A percentile compares a stretch with the other conserved stretches of the same genome.
phyloP scores from a whole-genome alignment of 2,888 invertebrate species.

The Hypercompe scribonia region DNA sequence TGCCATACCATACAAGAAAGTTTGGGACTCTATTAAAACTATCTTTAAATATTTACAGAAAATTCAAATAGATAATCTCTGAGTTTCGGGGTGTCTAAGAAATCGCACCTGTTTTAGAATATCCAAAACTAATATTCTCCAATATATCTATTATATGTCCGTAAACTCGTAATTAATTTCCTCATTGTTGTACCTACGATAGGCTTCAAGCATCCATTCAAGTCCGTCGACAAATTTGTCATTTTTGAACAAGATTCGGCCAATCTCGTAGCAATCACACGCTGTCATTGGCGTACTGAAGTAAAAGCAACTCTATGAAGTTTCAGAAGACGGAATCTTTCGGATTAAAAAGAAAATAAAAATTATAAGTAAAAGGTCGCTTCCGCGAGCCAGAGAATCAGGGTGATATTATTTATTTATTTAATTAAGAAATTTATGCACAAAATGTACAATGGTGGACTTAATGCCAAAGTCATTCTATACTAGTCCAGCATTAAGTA shows the following conservation, averaged over 20 bases:
- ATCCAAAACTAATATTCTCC: slow-evolving; percentile 79
- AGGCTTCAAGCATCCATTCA: slow-evolving; percentile 98
- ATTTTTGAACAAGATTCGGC: slow-evolving; percentile 96
- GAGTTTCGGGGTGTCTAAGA: no score
- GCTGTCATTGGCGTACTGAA: slow-evolving; percentile 90
- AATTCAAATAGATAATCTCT: no score
- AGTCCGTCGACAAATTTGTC: slow-evolving; percentile 97
- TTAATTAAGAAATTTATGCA: no score
- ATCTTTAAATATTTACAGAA: not conserved
- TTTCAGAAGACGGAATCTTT: no score
- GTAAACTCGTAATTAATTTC: slow-evolving; percentile 86
- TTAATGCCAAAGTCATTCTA: no score
- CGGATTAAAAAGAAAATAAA: not conserved
- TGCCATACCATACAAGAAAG: no score
- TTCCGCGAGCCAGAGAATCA: no score
- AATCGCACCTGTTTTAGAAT: slow-evolving; percentile 6
- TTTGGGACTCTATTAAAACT: not conserved
- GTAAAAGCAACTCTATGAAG: slow-evolving; percentile 14
- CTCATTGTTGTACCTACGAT: slow-evolving; percentile 89
- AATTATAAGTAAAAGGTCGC: no score
- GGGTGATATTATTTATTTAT: no score
- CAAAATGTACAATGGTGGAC: no score
- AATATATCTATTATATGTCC: slow-evolving; percentile 94
- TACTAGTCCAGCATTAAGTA: no score
- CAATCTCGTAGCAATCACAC: slow-evolving; percentile 98